phyloP scores from a whole-genome alignment of 2,888 invertebrate species.

The Nomada lathburiana region DNA sequence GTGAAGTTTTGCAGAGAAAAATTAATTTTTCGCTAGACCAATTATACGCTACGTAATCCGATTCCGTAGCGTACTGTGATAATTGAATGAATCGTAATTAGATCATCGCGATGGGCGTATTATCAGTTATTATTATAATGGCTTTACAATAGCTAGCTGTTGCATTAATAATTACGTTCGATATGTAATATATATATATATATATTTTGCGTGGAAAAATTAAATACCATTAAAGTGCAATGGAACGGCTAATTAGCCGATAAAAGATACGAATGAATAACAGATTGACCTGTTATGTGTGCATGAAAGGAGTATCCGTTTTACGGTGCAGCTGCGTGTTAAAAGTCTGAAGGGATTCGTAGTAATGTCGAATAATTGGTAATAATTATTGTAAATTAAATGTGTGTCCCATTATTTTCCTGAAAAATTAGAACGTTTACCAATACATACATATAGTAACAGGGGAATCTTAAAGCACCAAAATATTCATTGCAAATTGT shows the following conservation, averaged over 20 bases:
- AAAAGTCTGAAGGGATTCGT: conserved; percentile 10
- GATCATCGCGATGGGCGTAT: conserved; percentile 67
- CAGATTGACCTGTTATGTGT: conserved; percentile 42
- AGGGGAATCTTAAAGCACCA: no score
- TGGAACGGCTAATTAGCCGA: conserved; percentile 69
- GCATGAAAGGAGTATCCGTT: conserved; percentile 38
- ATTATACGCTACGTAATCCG: conserved; percentile 62
- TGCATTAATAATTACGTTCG: conserved; percentile 67
- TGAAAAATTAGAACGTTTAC: no score
- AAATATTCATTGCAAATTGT: no score
- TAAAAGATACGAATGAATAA: conserved; percentile 68
- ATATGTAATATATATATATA: conserved; percentile 53
- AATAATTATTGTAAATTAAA: not conserved
- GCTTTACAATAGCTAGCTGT: conserved; percentile 67
- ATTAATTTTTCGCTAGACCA: conserved; percentile 47
- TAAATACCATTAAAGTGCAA: conserved; percentile 71
- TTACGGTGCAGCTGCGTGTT: not conserved
- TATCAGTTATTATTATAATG: conserved; percentile 74
- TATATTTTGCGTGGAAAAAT: conserved; percentile 63
- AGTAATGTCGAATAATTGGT: not conserved
- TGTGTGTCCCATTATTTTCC: no score
- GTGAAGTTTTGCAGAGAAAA: conserved; percentile 31
- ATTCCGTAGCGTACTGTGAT: conserved; percentile 66
- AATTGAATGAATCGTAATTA: conserved; percentile 71
- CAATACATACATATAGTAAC: no score